Conservation (phyloP, 2,797 vertebrate species). For the Amblyopsis hoosieri region DNA sequence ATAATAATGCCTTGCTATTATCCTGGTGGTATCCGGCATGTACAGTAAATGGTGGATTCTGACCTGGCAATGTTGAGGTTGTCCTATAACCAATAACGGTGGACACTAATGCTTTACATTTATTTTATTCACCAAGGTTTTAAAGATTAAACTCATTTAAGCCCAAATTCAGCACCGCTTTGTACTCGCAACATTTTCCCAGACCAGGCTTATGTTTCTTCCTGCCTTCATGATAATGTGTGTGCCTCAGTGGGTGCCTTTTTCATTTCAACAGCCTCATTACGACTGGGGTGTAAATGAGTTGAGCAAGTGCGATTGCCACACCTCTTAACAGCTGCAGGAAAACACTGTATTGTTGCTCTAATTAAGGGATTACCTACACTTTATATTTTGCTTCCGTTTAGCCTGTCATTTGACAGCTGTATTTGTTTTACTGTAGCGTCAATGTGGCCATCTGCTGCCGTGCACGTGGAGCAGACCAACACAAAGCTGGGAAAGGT, state of each 20-base stretch:
- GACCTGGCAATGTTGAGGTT: background rate
- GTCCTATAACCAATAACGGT: too few species aligned
- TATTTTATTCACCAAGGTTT: too few species aligned
- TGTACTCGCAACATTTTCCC: constrained; percentile 24
- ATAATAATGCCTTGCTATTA: too few species aligned
- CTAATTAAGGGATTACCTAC: constrained; percentile 37
- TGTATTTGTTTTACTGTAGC: too few species aligned
- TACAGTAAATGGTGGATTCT: background rate
- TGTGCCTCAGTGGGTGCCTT: constrained; percentile 42
- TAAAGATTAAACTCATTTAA: constrained; percentile 15
- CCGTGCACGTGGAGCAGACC: too few species aligned
- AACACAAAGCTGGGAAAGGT: too few species aligned
- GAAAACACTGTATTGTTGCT: constrained; percentile 33
- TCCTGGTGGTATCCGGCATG: background rate
- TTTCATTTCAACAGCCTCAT: constrained; percentile 58
- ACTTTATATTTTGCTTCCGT: too few species aligned
- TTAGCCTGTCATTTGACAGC: too few species aligned
- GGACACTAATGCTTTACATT: too few species aligned
- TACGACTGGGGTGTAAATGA: constrained; percentile 51
- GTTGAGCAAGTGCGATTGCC: constrained; percentile 27
- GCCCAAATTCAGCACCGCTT: background rate
- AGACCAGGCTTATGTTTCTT: constrained; percentile 18
- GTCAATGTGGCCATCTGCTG: too few species aligned
- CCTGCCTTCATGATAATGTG: constrained; percentile 32
- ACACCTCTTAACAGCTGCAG: constrained; percentile 41